Percentiles rank a stretch among this genome's conserved stretches.
These are phyloP conservation scores for Neoaliturus tenellus DNA, from an alignment of 2,888 invertebrate species.

Conservation along the genomic window DNA sequence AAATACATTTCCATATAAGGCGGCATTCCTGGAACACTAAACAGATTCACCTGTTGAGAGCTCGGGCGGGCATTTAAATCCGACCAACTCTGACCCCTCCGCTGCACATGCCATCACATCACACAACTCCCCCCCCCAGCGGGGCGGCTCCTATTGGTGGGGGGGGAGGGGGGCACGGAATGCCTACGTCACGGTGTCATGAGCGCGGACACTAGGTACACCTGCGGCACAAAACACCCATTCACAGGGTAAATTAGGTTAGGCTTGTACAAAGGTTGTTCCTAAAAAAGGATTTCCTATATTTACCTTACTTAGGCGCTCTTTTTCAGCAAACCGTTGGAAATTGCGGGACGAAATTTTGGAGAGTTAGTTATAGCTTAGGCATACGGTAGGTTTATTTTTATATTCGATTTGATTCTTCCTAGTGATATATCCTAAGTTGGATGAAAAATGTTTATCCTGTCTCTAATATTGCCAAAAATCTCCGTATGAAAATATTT, in stretches of 20 bases:
- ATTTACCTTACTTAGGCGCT: no score
- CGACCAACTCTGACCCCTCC: background rate
- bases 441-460: no score
- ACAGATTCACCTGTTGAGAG: background rate
- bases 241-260: background rate
- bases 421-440: no score
- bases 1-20: slow-evolving; percentile 5
- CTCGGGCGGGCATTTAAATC: slow-evolving; percentile 1
- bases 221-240: background rate
- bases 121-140: background rate
- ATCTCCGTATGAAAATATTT: no score
- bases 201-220: background rate
- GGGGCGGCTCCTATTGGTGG: background rate
- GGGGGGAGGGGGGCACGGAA: background rate
- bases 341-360: no score
- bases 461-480: no score
- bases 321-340: no score
- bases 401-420: no score
- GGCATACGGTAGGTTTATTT: no score
- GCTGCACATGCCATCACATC: background rate
- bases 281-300: no score
- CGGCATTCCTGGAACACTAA: background rate
- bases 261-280: no score
- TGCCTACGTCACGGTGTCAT: background rate
- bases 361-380: no score